These are phyloP conservation scores for Aurelia sp. DNA, from an alignment of 30 jellyfish, hydroid and myxozoan genomes.

Conservation along the genomic window DNA sequence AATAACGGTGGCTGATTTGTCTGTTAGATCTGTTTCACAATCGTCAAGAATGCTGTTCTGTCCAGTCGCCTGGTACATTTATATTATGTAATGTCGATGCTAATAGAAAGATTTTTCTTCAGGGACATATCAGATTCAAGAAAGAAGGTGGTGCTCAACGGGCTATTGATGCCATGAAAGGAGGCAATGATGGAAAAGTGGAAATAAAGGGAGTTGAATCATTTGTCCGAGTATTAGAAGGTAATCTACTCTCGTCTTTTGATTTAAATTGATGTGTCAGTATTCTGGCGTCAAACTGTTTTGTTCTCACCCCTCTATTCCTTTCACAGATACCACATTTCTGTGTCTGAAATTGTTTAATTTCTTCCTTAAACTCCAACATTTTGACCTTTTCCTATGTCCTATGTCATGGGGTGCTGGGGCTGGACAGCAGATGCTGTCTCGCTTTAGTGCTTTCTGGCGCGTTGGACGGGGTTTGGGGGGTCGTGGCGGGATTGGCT, in stretches of 20 bases:
- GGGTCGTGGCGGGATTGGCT: no score
- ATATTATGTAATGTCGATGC: background rate
- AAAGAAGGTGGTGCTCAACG: slow-evolving; percentile 86
- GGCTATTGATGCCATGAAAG: slow-evolving; percentile 79
- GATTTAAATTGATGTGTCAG: background rate
- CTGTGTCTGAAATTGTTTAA: background rate
- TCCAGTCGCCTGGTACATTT: background rate
- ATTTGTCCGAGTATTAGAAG: slow-evolving; percentile 78
- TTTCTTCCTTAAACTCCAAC: background rate
- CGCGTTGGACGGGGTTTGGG: no score
- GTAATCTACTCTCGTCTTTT: slow-evolving; percentile 12
- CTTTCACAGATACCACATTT: no score
- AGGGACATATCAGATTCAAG: slow-evolving; percentile 88
- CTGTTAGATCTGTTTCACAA: no score
- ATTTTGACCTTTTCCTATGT: background rate
- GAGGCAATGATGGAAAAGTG: slow-evolving; percentile 77
- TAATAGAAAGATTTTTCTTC: background rate
- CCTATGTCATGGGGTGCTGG: no score
- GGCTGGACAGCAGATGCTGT: no score
- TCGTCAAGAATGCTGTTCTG: no score
- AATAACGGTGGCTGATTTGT: no score
- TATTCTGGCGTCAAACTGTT: no score
- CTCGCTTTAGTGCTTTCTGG: no score
- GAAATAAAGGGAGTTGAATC: slow-evolving; percentile 79
- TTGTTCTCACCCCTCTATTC: no score